These are phyloP conservation scores for Ammodramus savannarum DNA, from an alignment of 2,113 vertebrate species.

Conservation along the genomic window DNA sequence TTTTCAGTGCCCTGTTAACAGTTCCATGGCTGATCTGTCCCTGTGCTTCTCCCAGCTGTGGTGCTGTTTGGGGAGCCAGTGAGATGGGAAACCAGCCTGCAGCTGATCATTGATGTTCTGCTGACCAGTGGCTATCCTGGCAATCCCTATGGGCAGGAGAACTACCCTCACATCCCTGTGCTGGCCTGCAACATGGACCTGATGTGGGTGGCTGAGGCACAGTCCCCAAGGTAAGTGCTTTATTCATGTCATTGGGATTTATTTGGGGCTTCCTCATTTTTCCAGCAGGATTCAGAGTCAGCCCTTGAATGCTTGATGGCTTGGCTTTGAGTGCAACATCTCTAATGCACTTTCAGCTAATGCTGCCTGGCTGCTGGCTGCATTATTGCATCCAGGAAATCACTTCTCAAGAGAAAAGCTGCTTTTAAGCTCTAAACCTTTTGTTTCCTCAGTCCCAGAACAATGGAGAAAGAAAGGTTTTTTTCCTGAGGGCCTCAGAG, in stretches of 20 bases:
- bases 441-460: neutral
- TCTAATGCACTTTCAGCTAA: neutral
- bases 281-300: neutral
- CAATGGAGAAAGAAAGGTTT: neutral
- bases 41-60: constrained; percentile 69
- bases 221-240: constrained; percentile 79
- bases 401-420: neutral
- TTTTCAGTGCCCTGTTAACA: neutral
- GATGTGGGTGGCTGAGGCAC: constrained; percentile 88
- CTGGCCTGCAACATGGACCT: constrained; percentile 89
- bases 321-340: accelerated
- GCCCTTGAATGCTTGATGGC: neutral
- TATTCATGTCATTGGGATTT: accelerated
- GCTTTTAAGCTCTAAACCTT: neutral
- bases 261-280: neutral
- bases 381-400: neutral
- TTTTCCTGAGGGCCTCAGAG: neutral
- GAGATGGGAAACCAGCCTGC: constrained; percentile 89
- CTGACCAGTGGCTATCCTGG: constrained; percentile 85
- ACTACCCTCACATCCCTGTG: constrained; percentile 78
- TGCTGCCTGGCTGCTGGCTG: neutral
- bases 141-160: constrained; percentile 48
- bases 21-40: neutral
- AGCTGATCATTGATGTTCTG: constrained; percentile 85
- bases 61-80: constrained; percentile 88